Conservation (phyloP, 2,797 vertebrate genomes). For the Clamator glandarius region DNA sequence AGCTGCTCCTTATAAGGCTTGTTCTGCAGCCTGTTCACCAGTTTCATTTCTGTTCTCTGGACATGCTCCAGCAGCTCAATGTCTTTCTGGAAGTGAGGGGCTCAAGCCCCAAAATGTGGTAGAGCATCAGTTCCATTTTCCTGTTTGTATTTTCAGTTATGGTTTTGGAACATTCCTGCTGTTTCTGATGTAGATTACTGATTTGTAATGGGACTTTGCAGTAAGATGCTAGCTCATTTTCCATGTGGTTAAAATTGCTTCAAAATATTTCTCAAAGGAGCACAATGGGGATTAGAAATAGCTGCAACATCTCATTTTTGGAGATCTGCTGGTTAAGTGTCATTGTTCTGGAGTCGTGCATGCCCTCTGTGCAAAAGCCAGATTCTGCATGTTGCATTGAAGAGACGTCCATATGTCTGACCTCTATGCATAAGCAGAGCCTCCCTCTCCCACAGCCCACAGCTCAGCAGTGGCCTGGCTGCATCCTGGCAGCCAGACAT, state of each 20-base stretch:
- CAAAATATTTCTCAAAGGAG: slow-evolving; percentile 23
- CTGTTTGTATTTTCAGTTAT: not conserved
- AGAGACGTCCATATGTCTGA: not conserved
- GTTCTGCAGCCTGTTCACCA: too few species aligned
- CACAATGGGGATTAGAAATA: not conserved
- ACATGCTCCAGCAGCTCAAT: too few species aligned
- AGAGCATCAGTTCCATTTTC: not conserved
- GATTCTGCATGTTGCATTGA: not conserved
- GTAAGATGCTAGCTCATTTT: not conserved
- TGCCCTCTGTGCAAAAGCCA: not conserved
- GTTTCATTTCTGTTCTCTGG: too few species aligned
- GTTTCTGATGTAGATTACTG: not conserved
- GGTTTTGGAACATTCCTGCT: not conserved
- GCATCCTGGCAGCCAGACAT: not conserved
- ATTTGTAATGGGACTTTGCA: slow-evolving; percentile 1
- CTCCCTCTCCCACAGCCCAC: not conserved
- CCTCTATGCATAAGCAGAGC: rapidly evolving
- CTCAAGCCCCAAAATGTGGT: not conserved
- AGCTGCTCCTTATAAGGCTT: too few species aligned
- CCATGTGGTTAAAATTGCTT: not conserved
- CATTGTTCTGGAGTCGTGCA: not conserved
- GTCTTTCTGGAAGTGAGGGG: too few species aligned
- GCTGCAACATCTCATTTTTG: not conserved
- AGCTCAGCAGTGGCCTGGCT: not conserved
- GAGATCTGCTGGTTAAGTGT: not conserved